phyloP scores from a whole-genome alignment of 1,140 invertebrate genomes.

The Heliconius melpomene region DNA sequence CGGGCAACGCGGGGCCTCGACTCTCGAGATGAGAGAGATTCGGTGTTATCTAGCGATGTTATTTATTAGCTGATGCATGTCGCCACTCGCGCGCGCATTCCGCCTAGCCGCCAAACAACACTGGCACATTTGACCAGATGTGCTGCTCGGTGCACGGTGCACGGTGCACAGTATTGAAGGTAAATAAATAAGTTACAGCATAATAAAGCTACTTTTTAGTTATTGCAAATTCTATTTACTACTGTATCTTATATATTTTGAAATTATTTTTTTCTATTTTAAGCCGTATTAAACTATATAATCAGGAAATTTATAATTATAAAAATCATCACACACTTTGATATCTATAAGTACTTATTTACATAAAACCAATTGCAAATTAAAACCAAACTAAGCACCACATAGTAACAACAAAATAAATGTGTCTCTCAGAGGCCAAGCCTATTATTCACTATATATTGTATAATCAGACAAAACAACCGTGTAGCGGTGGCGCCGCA shows the following conservation, averaged over 20 bases:
- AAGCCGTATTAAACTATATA: too few species aligned
- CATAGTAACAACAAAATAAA: background rate
- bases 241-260: too few species aligned
- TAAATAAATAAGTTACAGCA: too few species aligned
- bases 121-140: slow-evolving; percentile 1
- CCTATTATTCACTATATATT: slow-evolving; percentile 33
- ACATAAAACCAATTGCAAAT: too few species aligned
- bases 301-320: too few species aligned
- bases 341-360: too few species aligned
- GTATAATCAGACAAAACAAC: background rate
- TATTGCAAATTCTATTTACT: too few species aligned
- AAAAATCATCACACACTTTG: too few species aligned
- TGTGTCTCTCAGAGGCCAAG: slow-evolving; percentile 48
- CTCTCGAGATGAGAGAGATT: slow-evolving; percentile 44
- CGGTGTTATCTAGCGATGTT: slow-evolving; percentile 58
- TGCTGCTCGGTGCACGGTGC: background rate
- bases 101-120: slow-evolving; percentile 53
- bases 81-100: slow-evolving; percentile 58
- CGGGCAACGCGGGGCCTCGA: background rate
- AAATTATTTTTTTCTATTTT: background rate
- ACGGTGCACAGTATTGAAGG: too few species aligned
- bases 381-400: background rate
- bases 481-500: slow-evolving; percentile 69
- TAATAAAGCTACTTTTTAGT: too few species aligned
- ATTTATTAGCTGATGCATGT: slow-evolving; percentile 75